Conservation (phyloP, 1,140 invertebrate species). For the Dendrolimus punctatus region DNA sequence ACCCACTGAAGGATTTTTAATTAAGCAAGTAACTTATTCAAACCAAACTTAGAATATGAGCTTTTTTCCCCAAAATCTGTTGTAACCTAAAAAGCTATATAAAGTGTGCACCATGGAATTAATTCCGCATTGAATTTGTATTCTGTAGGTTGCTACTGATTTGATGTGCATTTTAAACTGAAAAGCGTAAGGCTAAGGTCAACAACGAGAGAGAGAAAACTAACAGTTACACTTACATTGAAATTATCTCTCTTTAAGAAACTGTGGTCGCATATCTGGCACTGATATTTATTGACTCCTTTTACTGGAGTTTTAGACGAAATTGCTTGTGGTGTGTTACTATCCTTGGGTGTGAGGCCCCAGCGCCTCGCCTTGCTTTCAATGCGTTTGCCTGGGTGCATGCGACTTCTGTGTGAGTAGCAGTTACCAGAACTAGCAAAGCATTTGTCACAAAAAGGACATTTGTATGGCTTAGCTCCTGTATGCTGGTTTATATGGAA, state of each 20-base stretch:
- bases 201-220: too few relatives aligned
- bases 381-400: conserved; percentile 73
- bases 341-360: conserved; percentile 3
- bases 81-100: too few relatives aligned
- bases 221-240: conserved; percentile 33
- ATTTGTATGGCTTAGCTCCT: conserved; percentile 85
- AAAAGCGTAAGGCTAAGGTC: background rate
- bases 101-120: too few relatives aligned
- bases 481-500: conserved; percentile 88
- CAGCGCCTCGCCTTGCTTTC: conserved; percentile 11
- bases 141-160: too few relatives aligned
- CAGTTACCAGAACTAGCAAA: conserved; percentile 87
- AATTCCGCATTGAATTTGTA: too few relatives aligned
- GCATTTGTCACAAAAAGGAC: conserved; percentile 84
- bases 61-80: too few relatives aligned
- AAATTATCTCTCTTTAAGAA: conserved; percentile 55
- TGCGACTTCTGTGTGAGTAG: conserved; percentile 81
- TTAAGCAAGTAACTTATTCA: too few relatives aligned
- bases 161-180: too few relatives aligned
- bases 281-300: conserved; percentile 42
- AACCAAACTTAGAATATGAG: too few relatives aligned
- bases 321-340: conserved; percentile 4
- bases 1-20: too few relatives aligned
- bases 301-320: conserved; percentile 21
- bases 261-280: conserved; percentile 44